Conservation (phyloP, 2,797 vertebrate species). For the Peromyscus melanophrys region DNA sequence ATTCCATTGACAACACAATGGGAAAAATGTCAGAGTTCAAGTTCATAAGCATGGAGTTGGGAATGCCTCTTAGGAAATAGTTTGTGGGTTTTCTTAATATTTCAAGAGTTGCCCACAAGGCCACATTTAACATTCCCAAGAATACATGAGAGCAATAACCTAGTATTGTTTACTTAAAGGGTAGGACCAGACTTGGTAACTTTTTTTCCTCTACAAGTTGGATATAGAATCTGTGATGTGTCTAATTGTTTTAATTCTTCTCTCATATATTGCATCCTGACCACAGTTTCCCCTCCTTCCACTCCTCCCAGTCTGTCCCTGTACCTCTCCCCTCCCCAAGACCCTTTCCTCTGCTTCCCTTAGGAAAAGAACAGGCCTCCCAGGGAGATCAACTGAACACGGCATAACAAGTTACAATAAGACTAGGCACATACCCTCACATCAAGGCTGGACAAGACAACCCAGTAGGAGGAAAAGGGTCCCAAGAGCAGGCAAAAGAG, state of each 20-base stretch:
- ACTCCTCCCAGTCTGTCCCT: neutral
- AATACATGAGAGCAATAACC: neutral
- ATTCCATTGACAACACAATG: neutral
- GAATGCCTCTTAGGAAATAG: neutral
- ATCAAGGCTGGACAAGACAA: neutral
- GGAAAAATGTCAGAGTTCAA: neutral
- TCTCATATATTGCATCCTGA: neutral
- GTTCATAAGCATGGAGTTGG: neutral
- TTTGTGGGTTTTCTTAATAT: neutral
- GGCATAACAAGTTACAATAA: neutral
- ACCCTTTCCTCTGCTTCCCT: neutral
- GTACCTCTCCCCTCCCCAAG: neutral
- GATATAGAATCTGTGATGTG: neutral
- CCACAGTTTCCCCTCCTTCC: neutral
- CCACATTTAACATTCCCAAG: neutral
- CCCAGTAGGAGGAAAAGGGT: neutral
- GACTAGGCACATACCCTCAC: neutral
- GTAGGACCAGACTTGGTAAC: neutral
- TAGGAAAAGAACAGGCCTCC: neutral
- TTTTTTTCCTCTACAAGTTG: neutral
- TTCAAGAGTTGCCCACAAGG: slow-evolving; percentile 39
- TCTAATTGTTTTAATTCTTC: neutral
- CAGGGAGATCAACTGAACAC: neutral
- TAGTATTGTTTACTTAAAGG: neutral
- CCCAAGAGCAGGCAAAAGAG: neutral